These are phyloP conservation scores for Pseudopodoces humilis DNA, from an alignment of 2,113 vertebrate species.

Conservation along the genomic window DNA sequence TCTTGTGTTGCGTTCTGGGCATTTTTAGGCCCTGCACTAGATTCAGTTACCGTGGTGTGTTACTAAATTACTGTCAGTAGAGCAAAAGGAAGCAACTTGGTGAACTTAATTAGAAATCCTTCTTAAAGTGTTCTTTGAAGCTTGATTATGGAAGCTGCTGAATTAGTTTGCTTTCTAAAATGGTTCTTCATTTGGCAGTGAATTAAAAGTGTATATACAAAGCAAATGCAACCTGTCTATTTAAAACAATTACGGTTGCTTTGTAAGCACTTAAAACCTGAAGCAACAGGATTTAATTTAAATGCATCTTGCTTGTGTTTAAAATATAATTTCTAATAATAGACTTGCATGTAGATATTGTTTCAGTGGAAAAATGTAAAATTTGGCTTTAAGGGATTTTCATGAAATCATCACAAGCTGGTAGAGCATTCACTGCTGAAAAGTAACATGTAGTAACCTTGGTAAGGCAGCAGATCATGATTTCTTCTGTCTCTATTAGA, in stretches of 20 bases:
- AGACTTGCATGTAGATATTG: not conserved
- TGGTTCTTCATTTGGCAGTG: not conserved
- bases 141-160: not conserved
- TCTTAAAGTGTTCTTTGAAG: not conserved
- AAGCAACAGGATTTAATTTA: not conserved
- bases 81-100: not conserved
- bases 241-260: not conserved
- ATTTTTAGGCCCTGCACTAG: not conserved
- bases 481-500: not conserved
- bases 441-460: not conserved
- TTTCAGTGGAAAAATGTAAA: not conserved
- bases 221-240: not conserved
- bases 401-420: not conserved
- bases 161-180: not conserved
- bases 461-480: not conserved
- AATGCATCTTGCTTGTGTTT: not conserved
- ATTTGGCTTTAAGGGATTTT: not conserved
- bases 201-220: not conserved
- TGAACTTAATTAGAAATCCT: not conserved
- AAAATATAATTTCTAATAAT: not conserved
- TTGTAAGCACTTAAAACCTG: not conserved
- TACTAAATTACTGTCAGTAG: not conserved
- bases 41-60: not conserved
- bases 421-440: not conserved
- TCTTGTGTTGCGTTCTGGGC: not conserved